A percentile compares a stretch with the other conserved stretches of the same genome.
phyloP scores from a whole-genome alignment of 2,888 invertebrate species.

The Machimus rusticus region DNA sequence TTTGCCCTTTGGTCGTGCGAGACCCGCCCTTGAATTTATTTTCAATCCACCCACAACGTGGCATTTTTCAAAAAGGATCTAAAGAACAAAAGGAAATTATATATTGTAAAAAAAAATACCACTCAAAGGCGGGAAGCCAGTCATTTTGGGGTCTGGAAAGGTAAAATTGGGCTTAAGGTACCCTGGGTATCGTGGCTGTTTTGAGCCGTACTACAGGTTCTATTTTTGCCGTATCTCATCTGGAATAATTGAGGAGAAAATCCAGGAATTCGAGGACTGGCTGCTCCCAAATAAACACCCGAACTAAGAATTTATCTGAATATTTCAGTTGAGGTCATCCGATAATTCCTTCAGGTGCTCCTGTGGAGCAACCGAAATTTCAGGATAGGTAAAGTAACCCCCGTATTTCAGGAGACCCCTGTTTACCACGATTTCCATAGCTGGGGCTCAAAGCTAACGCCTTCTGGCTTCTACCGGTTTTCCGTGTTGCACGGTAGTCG shows the following conservation, averaged over 20 bases:
- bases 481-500: not conserved
- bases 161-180: not conserved
- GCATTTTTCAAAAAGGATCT: not conserved
- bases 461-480: not conserved
- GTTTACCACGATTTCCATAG: not conserved
- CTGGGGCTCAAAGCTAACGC: not conserved
- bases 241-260: not conserved
- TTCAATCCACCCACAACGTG: not conserved
- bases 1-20: not conserved
- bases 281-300: not conserved
- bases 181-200: not conserved
- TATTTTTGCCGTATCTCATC: not conserved
- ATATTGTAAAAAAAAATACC: not conserved
- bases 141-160: not conserved
- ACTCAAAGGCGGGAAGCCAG: not conserved
- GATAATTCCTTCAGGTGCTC: not conserved
- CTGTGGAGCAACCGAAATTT: not conserved
- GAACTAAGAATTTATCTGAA: not conserved
- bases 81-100: not conserved
- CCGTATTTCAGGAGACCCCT: not conserved
- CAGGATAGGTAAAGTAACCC: not conserved
- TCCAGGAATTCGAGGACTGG: not conserved
- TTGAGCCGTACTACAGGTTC: not conserved
- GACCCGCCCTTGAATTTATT: not conserved
- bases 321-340: not conserved